Conservation (phyloP, 2,888 invertebrate genomes). For the Xylophagus ater region DNA sequence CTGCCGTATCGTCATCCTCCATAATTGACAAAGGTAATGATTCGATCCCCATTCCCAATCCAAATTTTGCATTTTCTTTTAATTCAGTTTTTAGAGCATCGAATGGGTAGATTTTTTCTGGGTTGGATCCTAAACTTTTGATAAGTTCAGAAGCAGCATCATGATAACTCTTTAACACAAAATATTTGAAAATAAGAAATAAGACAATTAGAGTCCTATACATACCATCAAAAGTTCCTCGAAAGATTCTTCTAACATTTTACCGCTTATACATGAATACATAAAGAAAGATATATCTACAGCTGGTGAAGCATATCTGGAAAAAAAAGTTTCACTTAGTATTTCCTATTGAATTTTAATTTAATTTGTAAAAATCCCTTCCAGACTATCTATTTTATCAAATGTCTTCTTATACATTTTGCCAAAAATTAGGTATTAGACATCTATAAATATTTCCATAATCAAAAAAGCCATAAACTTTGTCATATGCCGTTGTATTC, state of each 20-base stretch:
- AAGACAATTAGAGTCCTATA: not conserved
- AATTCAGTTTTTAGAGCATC: constrained; percentile 36
- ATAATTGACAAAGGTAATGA: constrained; percentile 43
- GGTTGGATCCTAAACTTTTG: constrained; percentile 48
- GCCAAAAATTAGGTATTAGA: too few relatives aligned
- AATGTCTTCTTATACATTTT: too few relatives aligned
- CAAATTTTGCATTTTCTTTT: constrained; percentile 40
- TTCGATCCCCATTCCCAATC: constrained; percentile 46
- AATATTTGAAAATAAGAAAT: not conserved
- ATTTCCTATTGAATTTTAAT: too few relatives aligned
- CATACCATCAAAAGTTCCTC: constrained; percentile 34
- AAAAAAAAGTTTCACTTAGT: constrained; percentile 1
- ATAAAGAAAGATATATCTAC: constrained; percentile 50
- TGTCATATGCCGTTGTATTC: too few relatives aligned
- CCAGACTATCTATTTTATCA: too few relatives aligned
- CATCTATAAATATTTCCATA: too few relatives aligned
- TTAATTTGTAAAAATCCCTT: too few relatives aligned
- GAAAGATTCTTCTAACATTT: constrained; percentile 46
- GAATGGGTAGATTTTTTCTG: constrained; percentile 41
- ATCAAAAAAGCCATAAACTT: too few relatives aligned
- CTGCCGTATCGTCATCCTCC: constrained; percentile 43
- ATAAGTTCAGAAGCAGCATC: constrained; percentile 44
- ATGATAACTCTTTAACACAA: constrained; percentile 49
- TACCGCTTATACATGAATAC: constrained; percentile 50
- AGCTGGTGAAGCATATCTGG: constrained; percentile 44